phyloP scores from a whole-genome alignment of 92 coral and sea anemone species.

The Parazoanthus swiftii region DNA sequence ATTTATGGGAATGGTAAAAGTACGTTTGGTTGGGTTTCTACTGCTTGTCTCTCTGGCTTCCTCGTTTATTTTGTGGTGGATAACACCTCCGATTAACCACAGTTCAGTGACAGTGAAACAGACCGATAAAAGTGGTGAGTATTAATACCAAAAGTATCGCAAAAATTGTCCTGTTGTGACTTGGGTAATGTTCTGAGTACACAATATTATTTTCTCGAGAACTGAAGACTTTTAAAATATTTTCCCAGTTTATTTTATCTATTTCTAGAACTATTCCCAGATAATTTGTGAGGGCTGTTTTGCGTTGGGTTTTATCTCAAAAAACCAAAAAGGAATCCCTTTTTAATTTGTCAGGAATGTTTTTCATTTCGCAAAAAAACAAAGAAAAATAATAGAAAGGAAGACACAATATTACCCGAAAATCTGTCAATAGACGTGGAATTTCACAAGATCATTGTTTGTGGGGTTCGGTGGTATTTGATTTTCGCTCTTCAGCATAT shows the following conservation, averaged over 20 bases:
- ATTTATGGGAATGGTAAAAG: conserved; percentile 16
- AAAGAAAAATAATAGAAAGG: background rate
- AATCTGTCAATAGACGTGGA: background rate
- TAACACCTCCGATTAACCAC: conserved; percentile 26
- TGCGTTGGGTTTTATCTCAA: too few relatives aligned
- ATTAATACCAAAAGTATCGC: background rate
- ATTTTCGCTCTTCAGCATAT: background rate
- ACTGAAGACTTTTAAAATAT: too few relatives aligned
- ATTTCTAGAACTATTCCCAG: too few relatives aligned
- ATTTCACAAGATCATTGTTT: background rate
- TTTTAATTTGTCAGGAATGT: background rate
- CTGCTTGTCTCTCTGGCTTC: conserved; percentile 16
- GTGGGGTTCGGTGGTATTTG: background rate
- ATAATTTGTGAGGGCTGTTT: too few relatives aligned
- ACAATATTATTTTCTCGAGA: too few relatives aligned
- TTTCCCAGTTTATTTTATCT: too few relatives aligned
- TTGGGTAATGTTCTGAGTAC: background rate
- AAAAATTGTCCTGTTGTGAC: too few relatives aligned
- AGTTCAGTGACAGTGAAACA: background rate
- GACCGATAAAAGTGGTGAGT: background rate
- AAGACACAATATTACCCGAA: background rate
- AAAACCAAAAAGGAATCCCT: too few relatives aligned
- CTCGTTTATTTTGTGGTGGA: conserved; percentile 30
- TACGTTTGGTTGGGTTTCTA: conserved; percentile 14
- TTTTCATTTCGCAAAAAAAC: background rate